A percentile compares a stretch with the other conserved stretches of the same genome.
Evolutionary conservation across 2,888 invertebrate genomes (phyloP).

Genomic region (Oscheius onirici): DNA sequence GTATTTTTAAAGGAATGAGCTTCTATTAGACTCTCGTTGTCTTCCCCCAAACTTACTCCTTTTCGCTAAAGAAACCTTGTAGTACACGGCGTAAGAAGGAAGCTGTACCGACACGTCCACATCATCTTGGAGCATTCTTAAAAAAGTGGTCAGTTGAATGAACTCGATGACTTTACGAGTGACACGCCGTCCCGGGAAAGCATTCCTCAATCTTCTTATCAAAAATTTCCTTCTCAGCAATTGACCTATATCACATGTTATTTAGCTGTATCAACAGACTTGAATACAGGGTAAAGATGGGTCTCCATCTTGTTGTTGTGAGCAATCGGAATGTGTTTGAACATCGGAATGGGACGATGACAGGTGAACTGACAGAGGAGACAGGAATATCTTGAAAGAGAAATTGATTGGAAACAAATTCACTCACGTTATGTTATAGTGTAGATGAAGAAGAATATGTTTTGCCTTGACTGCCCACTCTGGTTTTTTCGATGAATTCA

Average conservation of each 20-base stretch:
- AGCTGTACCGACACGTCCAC: not conserved
- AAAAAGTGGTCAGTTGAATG: not conserved
- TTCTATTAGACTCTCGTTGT: no score
- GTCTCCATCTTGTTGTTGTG: constrained; percentile 17
- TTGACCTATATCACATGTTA: not conserved
- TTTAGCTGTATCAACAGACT: not conserved
- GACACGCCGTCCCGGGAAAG: constrained; percentile 8
- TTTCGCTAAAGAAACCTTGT: not conserved
- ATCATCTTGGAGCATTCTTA: not conserved
- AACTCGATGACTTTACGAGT: constrained; percentile 1
- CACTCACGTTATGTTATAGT: not conserved
- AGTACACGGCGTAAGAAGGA: not conserved
- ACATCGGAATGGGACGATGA: not conserved
- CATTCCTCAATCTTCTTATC: not conserved
- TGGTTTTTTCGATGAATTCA: not conserved
- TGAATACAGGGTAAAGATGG: constrained; percentile 3
- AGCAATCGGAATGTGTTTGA: constrained; percentile 7
- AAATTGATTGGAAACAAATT: not conserved
- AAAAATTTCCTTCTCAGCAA: not conserved
- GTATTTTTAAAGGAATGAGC: no score
- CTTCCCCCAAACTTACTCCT: no score
- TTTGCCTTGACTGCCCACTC: constrained; percentile 12
- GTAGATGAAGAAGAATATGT: not conserved
- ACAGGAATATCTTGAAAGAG: not conserved
- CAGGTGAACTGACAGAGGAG: not conserved